These are phyloP conservation scores for Natrix natrix DNA, from an alignment of 2,797 vertebrate species.

Conservation along the genomic window DNA sequence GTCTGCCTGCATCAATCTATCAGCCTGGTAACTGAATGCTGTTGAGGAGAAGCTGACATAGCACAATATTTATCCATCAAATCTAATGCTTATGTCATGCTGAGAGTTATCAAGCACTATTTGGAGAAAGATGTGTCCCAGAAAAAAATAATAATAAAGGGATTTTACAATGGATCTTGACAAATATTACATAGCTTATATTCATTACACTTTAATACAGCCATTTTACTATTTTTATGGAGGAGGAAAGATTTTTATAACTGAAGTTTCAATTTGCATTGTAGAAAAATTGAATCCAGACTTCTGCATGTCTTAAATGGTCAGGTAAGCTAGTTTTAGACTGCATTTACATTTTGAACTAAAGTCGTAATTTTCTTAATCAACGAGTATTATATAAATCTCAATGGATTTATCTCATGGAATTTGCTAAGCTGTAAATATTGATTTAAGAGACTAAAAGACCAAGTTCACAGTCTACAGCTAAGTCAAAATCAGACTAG, in stretches of 20 bases:
- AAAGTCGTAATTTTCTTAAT: background rate
- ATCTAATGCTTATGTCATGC: background rate
- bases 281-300: background rate
- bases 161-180: constrained; percentile 13
- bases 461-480: background rate
- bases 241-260: background rate
- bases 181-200: constrained; percentile 13
- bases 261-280: background rate
- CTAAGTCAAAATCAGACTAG: background rate
- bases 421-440: background rate
- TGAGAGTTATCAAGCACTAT: background rate
- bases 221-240: background rate
- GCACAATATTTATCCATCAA: background rate
- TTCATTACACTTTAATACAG: background rate
- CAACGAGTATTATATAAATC: background rate
- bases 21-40: background rate
- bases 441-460: background rate
- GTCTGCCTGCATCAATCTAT: constrained; percentile 3
- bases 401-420: background rate
- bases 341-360: background rate
- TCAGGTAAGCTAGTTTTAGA: background rate
- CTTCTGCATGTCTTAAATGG: background rate
- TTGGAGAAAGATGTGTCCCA: background rate
- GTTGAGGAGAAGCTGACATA: constrained; percentile 18
- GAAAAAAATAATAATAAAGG: constrained; percentile 2